These are phyloP conservation scores for Sisyra nigra DNA, from an alignment of 2,888 invertebrate species.

Conservation along the genomic window DNA sequence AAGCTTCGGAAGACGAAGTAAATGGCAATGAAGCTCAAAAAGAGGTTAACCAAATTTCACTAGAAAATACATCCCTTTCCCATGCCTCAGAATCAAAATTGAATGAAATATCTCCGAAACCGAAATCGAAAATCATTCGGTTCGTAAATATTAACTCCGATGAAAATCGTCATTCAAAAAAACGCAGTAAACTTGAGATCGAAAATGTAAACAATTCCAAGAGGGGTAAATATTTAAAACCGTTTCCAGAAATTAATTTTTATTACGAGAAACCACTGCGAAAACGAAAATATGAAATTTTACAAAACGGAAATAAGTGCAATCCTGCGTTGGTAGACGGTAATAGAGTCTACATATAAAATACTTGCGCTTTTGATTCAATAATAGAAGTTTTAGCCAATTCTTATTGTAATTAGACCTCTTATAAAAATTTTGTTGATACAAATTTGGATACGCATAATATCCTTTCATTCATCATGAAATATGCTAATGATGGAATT, in stretches of 20 bases:
- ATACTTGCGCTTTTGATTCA: conserved; percentile 8
- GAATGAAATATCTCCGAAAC: too few relatives aligned
- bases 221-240: too few relatives aligned
- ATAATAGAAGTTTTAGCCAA: conserved; percentile 5
- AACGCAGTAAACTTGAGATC: too few relatives aligned
- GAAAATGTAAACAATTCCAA: too few relatives aligned
- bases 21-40: too few relatives aligned
- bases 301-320: background rate
- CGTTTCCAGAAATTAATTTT: background rate
- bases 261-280: background rate
- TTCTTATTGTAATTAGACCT: conserved; percentile 1
- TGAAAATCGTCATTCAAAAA: too few relatives aligned
- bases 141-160: background rate
- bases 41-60: too few relatives aligned
- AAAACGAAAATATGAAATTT: background rate
- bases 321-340: background rate
- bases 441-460: background rate
- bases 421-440: background rate
- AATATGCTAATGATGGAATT: background rate
- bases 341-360: background rate
- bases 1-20: too few relatives aligned
- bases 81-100: too few relatives aligned
- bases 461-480: background rate
- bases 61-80: too few relatives aligned
- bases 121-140: too few relatives aligned